Base-by-base conservation (phyloP, 2,797 vertebrate genomes). In the Bufotes viridis region DNA sequence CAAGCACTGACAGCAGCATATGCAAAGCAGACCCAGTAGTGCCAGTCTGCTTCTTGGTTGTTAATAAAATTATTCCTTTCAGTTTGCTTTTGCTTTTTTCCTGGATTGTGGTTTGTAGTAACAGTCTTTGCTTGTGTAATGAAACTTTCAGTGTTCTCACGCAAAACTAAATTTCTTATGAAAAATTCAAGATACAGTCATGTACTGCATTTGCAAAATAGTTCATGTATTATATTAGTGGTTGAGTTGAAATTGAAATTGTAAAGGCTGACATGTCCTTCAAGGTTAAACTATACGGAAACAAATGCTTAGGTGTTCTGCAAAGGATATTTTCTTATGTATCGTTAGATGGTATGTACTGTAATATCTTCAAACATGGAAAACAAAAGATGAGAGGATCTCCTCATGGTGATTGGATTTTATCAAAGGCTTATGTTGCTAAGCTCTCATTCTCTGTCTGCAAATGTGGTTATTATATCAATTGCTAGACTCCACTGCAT, bases 381-480 rank as follows among this genome's bases (percentile, higher is more conserved):
- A 75, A 65, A 8, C 65, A 80, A 61, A 15, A 75, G 34, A 74
- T 88, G 29, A 22, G 86, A 57, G 22, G n/a, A 60, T 63, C 65
- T 72, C 55, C 26, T 51, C 10, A 22, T 75, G 26, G 75, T 12
- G 53, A 61, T 74, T 49, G 34, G 57, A 61, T 69, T 74, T 29
- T 63, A 63, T 72, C 55, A 85, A 55, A 85, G 76, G 67, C 75
- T 61, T 88, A 72, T 88, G 51, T n/a, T 29, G 18, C 74, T 79
- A 88, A 81, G 60, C 78, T 67, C 63, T 55, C 74, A 53, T 76
- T 69, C 78, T 58, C n/a, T 80, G 69, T 80, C 53, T 61, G 82
- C 72, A 84, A 82, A 91, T 92, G 78, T 70, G 24, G 49, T 81
- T 69, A 22, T 58, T 57, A 22, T 80, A 80, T 70, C 65, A 87